Percentiles rank a stretch among this genome's conserved stretches.
Conservation (phyloP, 2,797 vertebrate genomes). For the Notolabrus celidotus region DNA sequence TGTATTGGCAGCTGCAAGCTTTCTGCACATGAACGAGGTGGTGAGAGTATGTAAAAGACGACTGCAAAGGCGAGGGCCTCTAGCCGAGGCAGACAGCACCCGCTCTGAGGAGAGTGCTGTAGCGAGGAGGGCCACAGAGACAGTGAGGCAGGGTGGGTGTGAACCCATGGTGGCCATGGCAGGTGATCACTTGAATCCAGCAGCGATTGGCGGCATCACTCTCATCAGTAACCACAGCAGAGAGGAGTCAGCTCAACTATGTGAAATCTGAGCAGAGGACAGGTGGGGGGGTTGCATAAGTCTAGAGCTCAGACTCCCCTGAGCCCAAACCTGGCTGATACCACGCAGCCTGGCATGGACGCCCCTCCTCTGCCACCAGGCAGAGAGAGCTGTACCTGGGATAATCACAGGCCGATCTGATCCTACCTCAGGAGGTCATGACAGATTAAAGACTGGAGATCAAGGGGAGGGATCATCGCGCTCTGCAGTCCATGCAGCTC, state of each 20-base stretch:
- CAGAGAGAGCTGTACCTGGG: conserved; percentile 56
- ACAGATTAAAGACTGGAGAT: conserved; percentile 42
- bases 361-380: conserved; percentile 55
- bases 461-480: conserved; percentile 50
- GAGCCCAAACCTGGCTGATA: conserved; percentile 88
- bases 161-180: conserved; percentile 39
- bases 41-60: conserved; percentile 94
- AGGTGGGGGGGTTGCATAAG: conserved; percentile 62
- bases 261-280: conserved; percentile 74
- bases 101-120: conserved; percentile 85
- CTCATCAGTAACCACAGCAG: conserved; percentile 45
- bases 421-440: conserved; percentile 39
- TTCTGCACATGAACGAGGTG: conserved; percentile 97
- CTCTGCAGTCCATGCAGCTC: conserved; percentile 93
- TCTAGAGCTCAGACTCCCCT: conserved; percentile 63
- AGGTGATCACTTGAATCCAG: conserved; percentile 53
- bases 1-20: conserved; percentile 94
- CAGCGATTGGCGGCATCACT: conserved; percentile 32
- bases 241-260: conserved; percentile 56
- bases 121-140: conserved; percentile 59
- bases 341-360: conserved; percentile 94
- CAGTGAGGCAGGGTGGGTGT: conserved; percentile 24
- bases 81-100: conserved; percentile 95
- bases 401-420: conserved; percentile 28
- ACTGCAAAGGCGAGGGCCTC: conserved; percentile 89